phyloP scores from a whole-genome alignment of 2,113 vertebrate genomes.

The Oceanites oceanicus region DNA sequence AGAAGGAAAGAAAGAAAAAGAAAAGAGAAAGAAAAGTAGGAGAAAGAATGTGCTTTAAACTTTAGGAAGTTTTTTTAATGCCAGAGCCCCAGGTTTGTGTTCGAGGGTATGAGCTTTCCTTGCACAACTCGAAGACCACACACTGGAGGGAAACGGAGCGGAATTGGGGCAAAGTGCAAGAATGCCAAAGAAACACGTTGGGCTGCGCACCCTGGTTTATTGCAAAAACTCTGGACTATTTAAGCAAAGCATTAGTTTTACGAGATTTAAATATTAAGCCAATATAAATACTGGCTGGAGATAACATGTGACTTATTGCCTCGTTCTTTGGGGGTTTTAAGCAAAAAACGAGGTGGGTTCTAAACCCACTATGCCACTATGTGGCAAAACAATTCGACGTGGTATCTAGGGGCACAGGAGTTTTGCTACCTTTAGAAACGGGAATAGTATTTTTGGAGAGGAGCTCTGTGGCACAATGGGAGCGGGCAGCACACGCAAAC shows the following conservation, averaged over 20 bases:
- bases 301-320: constrained; percentile 40
- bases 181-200: constrained; percentile 57
- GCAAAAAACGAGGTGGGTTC: not conserved
- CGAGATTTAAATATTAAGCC: constrained; percentile 59
- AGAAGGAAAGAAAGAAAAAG: not conserved
- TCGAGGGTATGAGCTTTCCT: constrained; percentile 16
- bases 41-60: not conserved
- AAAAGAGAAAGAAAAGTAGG: not conserved
- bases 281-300: constrained; percentile 41
- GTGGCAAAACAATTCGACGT: not conserved
- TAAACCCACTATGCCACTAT: not conserved
- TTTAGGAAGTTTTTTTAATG: not conserved
- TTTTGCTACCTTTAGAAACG: not conserved
- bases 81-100: not conserved
- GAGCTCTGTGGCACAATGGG: not conserved
- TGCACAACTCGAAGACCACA: constrained; percentile 50
- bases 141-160: constrained; percentile 28
- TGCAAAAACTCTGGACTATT: constrained; percentile 53
- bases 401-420: not conserved
- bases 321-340: not conserved
- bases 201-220: constrained; percentile 52
- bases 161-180: constrained; percentile 73
- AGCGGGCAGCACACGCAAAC: not conserved
- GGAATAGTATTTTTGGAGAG: not conserved
- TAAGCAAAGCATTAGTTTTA: constrained; percentile 50